A percentile compares a stretch with the other conserved stretches of the same genome.
These are phyloP conservation scores for Ellobius talpinus DNA, from an alignment of 2,113 vertebrate genomes.

Conservation along the genomic window DNA sequence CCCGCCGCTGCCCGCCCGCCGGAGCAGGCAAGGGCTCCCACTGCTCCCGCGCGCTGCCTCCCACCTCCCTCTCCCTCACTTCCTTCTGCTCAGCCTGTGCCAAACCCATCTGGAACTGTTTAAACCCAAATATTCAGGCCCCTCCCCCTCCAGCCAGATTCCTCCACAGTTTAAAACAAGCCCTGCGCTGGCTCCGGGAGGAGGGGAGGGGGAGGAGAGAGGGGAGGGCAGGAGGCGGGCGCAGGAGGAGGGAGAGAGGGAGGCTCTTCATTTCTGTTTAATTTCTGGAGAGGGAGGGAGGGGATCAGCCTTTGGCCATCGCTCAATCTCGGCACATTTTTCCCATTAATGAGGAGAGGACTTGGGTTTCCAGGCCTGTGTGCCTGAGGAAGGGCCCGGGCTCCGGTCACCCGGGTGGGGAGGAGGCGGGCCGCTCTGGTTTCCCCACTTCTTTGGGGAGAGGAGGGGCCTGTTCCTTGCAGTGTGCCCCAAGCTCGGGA, in stretches of 20 bases:
- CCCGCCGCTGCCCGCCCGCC: conserved; percentile 67
- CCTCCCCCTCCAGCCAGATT: conserved; percentile 86
- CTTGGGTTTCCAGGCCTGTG: conserved; percentile 84
- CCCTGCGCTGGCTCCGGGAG: conserved; percentile 82
- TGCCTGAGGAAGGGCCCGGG: conserved; percentile 75
- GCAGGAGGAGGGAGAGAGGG: conserved; percentile 73
- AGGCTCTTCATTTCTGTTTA: conserved; percentile 88
- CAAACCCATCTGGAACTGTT: conserved; percentile 91
- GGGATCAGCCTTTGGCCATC: conserved; percentile 88
- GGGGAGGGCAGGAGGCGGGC: conserved; percentile 60
- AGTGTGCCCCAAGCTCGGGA: conserved; percentile 45
- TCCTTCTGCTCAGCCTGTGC: conserved; percentile 86
- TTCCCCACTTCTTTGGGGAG: conserved; percentile 34
- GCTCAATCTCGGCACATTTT: conserved; percentile 90
- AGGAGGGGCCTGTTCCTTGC: not conserved
- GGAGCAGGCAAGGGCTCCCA: conserved; percentile 60
- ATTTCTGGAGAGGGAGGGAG: conserved; percentile 85
- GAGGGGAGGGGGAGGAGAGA: conserved; percentile 41
- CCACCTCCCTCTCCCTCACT: conserved; percentile 85
- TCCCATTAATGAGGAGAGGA: conserved; percentile 90
- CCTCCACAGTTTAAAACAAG: conserved; percentile 91
- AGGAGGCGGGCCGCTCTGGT: not conserved
- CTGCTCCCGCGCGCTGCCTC: conserved; percentile 81
- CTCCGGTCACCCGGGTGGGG: conserved; percentile 56
- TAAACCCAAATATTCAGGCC: conserved; percentile 89